Base-by-base conservation (phyloP, 2,888 invertebrate species). In the Molorchus minor region DNA sequence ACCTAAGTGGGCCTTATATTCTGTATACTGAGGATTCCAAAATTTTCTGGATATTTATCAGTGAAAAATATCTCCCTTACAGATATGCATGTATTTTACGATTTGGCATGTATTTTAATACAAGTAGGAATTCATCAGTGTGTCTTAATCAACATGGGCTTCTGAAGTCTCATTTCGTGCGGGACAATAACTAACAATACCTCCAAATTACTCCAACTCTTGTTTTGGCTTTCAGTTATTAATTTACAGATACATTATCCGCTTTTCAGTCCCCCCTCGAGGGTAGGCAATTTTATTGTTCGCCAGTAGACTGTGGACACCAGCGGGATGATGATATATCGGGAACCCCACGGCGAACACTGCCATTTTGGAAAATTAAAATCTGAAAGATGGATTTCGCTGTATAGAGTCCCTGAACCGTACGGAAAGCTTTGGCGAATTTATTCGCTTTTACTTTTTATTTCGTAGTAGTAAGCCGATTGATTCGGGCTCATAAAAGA, bases 311-410 rank as follows among this genome's bases (percentile, higher is more conserved):
- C 59, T 52, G 56, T 58, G 56, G 51, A 61, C 55, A 19, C 47
- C 36, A 54, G 44, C 33, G 55, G 46, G 44, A 17, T 51, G 51
- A 64, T 64, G 64, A 66, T 66, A 62, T 62, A 62, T 66, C 38
- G 64, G 65, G 19, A 56, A 36, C 56, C 65, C 65, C 61, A 56
- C 56, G 47, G 66, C 53, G 67, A 51, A 40, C 51, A 30, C 56
- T 53, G 57, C 59, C 65, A 66, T 70, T 71, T 73, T 71, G 70
- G 65, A 63, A 70, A 72, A 74, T 74, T 75, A 73, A 75, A 75
- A 73, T 70, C 68, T 59, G 61, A 68, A 69, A 71, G 70, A 74
- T 69, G 71, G 67, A 69, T 71, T 67, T 67, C 52, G 60, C 64
- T 72, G 67, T 70, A 69, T 68, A 69, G 69, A 69, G 62, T 63